phyloP scores from a whole-genome alignment of 2,113 vertebrate genomes.

The Caracal caracal region DNA sequence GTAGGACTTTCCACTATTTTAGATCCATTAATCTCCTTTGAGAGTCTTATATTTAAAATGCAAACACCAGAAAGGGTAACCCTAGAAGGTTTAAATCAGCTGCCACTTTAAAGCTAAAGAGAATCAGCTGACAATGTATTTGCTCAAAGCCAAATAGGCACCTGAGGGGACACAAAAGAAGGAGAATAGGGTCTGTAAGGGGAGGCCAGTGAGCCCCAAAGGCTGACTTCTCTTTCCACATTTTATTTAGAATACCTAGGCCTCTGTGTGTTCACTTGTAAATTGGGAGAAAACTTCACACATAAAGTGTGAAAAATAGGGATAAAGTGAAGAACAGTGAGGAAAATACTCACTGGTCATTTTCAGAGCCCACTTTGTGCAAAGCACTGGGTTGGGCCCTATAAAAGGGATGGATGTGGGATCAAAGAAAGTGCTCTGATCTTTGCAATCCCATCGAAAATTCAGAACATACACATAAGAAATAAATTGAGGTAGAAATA shows the following conservation, averaged over 20 bases:
- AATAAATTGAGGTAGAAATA: background rate
- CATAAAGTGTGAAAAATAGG: background rate
- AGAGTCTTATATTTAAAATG: background rate
- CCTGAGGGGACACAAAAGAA: background rate
- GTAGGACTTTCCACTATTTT: background rate
- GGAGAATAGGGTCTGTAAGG: background rate
- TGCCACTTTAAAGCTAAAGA: background rate
- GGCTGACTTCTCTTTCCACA: background rate
- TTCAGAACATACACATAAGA: slow-evolving; percentile 8
- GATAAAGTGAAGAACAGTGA: background rate
- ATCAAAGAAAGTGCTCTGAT: background rate
- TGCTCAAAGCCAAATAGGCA: background rate
- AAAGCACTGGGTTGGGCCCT: background rate
- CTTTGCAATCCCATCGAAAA: background rate
- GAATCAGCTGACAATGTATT: background rate
- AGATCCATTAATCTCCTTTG: background rate
- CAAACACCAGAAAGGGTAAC: background rate
- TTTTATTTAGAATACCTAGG: background rate
- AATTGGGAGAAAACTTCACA: background rate
- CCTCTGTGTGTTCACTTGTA: background rate
- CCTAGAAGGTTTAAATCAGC: background rate
- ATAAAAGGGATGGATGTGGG: too few species aligned
- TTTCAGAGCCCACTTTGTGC: background rate
- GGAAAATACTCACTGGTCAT: background rate
- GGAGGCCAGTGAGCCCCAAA: background rate